Base-by-base conservation (phyloP, 2,888 invertebrate genomes). In the Perizoma affinitatum region DNA sequence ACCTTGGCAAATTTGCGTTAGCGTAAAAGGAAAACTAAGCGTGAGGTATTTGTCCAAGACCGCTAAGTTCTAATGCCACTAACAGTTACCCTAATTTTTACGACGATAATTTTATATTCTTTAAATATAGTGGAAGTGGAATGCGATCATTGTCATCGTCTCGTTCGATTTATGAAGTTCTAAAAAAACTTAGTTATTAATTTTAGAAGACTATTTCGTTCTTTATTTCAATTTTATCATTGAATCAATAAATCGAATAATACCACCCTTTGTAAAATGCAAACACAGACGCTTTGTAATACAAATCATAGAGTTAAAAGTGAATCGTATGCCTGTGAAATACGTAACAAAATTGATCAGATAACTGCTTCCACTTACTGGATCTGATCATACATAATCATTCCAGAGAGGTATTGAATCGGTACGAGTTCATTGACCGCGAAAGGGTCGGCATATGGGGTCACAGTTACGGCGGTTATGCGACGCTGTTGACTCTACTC, bases 391-490 rank as follows among this genome's bases (percentile, higher is more conserved):
- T 6, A 38, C 22, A 42, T 52, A 36, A 61, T 46, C 7, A 44
- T 87, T 80, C 10, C 73, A 95, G 95, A 71, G 83, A 87, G 78
- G 86, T 95, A 40, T 87, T 94, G 63, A 82, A 93, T 34, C 88
- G 76, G 6, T 94, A 91, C 71, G 77, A 83, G 10, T 97, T 94
- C 86, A 95, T 97, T 49, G 96, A 97, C 82, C 86, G 90, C 2
- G 87, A 91, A 0, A 93, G 94, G 46, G 94, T 95, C 6, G 96
- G 95, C 6, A 96, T 98, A 68, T 97, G 97, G 96, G 98, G 98
- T 52, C 98, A 98, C 97, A 98, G 98, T 73, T 98, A 98, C 85
- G 98, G 98, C 48, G 98, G 98, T 0, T 98, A 96, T 83, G 95
- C 97, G 35, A 96, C 98, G 0, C 94, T 96, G 0, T 95, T 96